A percentile compares a stretch with the other conserved stretches of the same genome.
These are phyloP conservation scores for Buphagus erythrorhynchus DNA, from an alignment of 2,797 vertebrate genomes.

Conservation along the genomic window DNA sequence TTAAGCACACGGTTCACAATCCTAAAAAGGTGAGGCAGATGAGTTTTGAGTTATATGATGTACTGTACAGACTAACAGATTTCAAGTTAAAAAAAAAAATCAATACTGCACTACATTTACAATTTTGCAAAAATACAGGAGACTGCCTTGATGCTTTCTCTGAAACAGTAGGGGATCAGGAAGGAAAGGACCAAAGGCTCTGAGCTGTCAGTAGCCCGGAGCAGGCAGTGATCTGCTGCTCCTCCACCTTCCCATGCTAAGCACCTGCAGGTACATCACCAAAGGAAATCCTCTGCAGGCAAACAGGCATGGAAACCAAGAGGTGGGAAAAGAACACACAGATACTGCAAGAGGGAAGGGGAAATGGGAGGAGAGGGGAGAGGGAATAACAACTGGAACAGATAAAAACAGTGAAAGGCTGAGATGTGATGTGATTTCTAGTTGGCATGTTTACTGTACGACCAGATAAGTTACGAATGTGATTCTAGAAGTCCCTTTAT, in stretches of 20 bases:
- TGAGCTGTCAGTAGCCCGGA: background rate
- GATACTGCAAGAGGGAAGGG: background rate
- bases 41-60: background rate
- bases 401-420: background rate
- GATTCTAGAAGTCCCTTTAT: background rate
- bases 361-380: background rate
- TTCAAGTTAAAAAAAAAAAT: background rate
- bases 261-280: background rate
- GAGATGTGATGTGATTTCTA: background rate
- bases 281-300: background rate
- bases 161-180: background rate
- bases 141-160: background rate
- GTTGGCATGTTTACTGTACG: background rate
- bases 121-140: background rate
- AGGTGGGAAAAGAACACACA: background rate
- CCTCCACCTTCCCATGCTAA: background rate
- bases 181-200: background rate
- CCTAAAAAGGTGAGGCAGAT: background rate
- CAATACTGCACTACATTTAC: background rate
- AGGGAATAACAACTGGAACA: background rate
- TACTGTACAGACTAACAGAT: background rate
- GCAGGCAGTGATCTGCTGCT: background rate
- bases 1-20: background rate
- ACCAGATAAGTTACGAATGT: rapidly evolving
- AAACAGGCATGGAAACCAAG: background rate